These are phyloP conservation scores for Equus quagga DNA, from an alignment of 2,113 vertebrate genomes.

Conservation along the genomic window DNA sequence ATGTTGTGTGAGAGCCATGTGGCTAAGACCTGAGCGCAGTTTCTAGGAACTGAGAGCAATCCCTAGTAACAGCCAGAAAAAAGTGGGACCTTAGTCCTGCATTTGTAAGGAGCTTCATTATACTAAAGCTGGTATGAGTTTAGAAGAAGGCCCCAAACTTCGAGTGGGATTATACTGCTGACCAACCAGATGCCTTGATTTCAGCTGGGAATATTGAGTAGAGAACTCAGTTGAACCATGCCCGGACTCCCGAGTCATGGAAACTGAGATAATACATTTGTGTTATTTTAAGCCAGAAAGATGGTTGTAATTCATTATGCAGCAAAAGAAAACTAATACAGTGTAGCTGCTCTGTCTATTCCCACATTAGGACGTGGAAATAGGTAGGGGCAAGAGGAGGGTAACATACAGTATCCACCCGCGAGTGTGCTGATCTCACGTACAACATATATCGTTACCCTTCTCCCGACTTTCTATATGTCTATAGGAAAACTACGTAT, in stretches of 20 bases:
- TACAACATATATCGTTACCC: not conserved
- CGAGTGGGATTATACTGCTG: not conserved
- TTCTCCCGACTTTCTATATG: not conserved
- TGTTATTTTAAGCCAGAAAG: not conserved
- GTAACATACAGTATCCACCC: not conserved
- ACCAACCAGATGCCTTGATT: not conserved
- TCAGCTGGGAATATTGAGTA: not conserved
- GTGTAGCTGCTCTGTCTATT: not conserved
- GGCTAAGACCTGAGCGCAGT: not conserved
- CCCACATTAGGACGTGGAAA: not conserved
- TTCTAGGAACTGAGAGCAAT: not conserved
- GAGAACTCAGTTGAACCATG: not conserved
- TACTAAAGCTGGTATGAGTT: not conserved
- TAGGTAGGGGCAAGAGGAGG: not conserved
- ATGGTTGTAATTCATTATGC: not conserved
- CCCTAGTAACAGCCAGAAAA: not conserved
- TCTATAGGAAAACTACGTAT: not conserved
- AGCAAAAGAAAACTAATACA: not conserved
- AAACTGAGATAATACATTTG: not conserved
- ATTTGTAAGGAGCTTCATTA: not conserved
- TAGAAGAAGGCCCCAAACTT: not conserved
- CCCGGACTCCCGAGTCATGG: too few relatives aligned
- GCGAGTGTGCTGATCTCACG: not conserved
- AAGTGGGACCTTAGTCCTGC: not conserved
- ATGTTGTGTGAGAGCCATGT: not conserved